Evolutionary conservation across 2,888 invertebrate species (phyloP).

Genomic region (Muscina levida): DNA sequence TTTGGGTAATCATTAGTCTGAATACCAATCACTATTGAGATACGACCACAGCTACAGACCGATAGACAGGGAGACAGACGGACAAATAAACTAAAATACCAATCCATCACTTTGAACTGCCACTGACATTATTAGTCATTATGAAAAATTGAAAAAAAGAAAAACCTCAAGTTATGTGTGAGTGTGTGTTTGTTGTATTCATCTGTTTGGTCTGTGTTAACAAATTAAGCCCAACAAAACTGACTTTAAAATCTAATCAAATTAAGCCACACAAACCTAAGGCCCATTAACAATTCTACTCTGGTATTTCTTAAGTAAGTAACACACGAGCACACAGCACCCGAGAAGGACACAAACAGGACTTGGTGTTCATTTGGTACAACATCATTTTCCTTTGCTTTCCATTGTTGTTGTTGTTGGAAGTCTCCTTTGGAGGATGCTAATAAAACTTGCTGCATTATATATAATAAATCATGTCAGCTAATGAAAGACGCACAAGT

Average conservation of each 20-base stretch:
- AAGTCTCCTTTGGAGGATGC: background rate
- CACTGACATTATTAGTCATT: constrained; percentile 42
- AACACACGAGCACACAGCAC: background rate
- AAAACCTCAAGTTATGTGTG: constrained; percentile 46
- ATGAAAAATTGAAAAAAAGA: constrained; percentile 46
- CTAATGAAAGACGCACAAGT: constrained; percentile 56
- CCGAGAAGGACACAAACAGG: background rate
- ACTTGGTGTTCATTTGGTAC: background rate
- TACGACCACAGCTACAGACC: background rate
- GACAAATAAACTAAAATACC: background rate
- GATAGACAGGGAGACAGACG: background rate
- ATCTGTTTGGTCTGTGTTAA: constrained; percentile 6
- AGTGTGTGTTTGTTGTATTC: no score
- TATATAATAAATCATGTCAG: constrained; percentile 60
- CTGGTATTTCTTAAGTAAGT: background rate
- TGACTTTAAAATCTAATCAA: constrained; percentile 55
- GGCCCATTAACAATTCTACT: constrained; percentile 25
- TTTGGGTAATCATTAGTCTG: constrained; percentile 14
- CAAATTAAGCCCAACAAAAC: constrained; percentile 29
- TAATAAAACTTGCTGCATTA: constrained; percentile 42
- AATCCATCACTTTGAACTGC: background rate
- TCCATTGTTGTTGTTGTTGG: background rate
- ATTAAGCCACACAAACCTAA: constrained; percentile 43
- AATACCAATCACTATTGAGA: background rate
- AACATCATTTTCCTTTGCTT: background rate